phyloP scores from a whole-genome alignment of 2,888 invertebrate genomes.

The Emesis russula region DNA sequence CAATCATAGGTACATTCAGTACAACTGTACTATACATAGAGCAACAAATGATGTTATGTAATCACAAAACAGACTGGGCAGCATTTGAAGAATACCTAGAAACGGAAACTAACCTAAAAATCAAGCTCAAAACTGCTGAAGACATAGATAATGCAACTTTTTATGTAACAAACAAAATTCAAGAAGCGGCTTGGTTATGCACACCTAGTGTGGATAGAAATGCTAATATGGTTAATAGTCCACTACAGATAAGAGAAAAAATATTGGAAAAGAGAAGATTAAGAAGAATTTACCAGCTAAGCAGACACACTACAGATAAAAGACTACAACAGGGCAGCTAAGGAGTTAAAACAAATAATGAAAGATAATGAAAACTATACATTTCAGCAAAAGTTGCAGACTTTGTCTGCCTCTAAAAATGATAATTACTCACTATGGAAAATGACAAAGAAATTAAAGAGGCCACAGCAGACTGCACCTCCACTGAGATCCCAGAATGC shows the following conservation, averaged over 20 bases:
- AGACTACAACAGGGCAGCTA: slow-evolving; percentile 35
- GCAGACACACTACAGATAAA: too few relatives aligned
- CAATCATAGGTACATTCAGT: not conserved
- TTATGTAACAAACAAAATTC: slow-evolving; percentile 32
- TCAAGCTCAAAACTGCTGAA: not conserved
- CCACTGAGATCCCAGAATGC: slow-evolving; percentile 10
- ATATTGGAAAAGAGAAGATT: too few relatives aligned
- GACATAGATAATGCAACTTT: slow-evolving; percentile 1
- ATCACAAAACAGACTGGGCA: not conserved
- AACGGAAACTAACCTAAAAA: not conserved
- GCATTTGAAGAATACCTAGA: not conserved
- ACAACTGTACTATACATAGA: not conserved
- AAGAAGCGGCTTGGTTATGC: slow-evolving; percentile 38
- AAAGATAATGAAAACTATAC: not conserved
- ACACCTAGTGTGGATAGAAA: not conserved
- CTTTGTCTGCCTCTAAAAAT: slow-evolving; percentile 49
- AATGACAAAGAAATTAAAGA: slow-evolving; percentile 68
- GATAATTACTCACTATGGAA: slow-evolving; percentile 81
- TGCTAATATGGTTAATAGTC: too few relatives aligned
- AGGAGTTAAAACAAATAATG: slow-evolving; percentile 46
- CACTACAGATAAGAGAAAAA: too few relatives aligned
- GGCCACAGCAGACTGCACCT: slow-evolving; percentile 36
- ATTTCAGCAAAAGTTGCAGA: slow-evolving; percentile 35
- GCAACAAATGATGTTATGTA: not conserved
- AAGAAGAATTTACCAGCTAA: too few relatives aligned